Conservation (phyloP, 2,888 invertebrate genomes). For the Anaspis maculata region DNA sequence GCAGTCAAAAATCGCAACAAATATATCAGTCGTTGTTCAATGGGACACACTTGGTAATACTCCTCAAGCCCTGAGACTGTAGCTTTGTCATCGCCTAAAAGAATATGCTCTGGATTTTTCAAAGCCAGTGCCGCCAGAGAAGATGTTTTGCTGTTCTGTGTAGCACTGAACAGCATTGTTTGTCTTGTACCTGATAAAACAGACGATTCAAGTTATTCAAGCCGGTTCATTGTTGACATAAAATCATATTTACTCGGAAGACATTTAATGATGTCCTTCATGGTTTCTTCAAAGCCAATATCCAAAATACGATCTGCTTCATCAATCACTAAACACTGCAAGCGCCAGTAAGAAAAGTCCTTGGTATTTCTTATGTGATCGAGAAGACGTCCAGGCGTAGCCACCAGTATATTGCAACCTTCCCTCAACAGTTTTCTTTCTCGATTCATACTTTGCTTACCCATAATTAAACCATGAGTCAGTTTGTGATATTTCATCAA, state of each 20-base stretch:
- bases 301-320: conserved; percentile 97
- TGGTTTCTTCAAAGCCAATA: conserved; percentile 95
- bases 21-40: conserved; percentile 88
- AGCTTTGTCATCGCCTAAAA: conserved; percentile 89
- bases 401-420: conserved; percentile 88
- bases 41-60: conserved; percentile 90
- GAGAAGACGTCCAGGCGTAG: conserved; percentile 89
- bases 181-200: conserved; percentile 90
- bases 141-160: conserved; percentile 87
- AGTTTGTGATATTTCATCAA: conserved; percentile 86
- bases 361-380: conserved; percentile 88
- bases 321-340: conserved; percentile 91
- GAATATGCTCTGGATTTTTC: conserved; percentile 88
- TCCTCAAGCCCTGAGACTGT: conserved; percentile 78
- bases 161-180: conserved; percentile 97
- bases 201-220: conserved; percentile 39
- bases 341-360: conserved; percentile 86
- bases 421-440: conserved; percentile 82
- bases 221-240: background rate
- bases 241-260: conserved; percentile 87
- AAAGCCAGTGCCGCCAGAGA: conserved; percentile 80
- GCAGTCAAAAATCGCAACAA: conserved; percentile 94
- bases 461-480: conserved; percentile 93
- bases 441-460: conserved; percentile 70
- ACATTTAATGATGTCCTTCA: conserved; percentile 86